Percentiles rank a stretch among this genome's conserved stretches.
Evolutionary conservation across 2,113 vertebrate genomes (phyloP).

Genomic region (Erpornis zantholeuca): DNA sequence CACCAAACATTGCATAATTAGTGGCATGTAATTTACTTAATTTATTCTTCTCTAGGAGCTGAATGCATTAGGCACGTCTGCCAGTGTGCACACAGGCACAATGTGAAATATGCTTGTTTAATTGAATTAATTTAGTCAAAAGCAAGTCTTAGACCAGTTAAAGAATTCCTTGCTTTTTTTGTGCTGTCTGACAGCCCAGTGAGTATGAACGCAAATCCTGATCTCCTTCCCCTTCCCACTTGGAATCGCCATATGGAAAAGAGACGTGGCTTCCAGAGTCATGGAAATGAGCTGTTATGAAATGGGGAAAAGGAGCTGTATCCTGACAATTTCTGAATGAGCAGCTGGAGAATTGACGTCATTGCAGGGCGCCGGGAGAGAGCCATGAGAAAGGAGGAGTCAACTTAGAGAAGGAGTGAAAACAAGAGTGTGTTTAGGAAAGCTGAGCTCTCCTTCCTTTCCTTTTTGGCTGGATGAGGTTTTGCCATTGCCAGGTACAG

Average conservation of each 20-base stretch:
- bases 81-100: neutral
- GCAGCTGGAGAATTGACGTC: conserved; percentile 38
- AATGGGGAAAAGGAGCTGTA: neutral
- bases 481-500: neutral
- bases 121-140: neutral
- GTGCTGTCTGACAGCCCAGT: neutral
- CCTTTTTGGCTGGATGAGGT: neutral
- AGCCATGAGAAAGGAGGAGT: neutral
- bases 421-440: neutral
- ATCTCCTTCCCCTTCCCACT: neutral
- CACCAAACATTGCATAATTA: neutral
- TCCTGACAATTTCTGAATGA: conserved; percentile 8
- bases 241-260: neutral
- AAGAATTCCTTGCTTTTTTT: neutral
- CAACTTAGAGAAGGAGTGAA: neutral
- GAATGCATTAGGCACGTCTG: neutral
- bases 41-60: neutral
- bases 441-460: neutral
- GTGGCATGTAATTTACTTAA: neutral
- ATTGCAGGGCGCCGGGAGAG: neutral
- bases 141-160: neutral
- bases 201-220: neutral
- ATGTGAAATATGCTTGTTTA: neutral
- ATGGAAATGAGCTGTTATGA: conserved; percentile 14
- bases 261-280: neutral